Base-by-base conservation (phyloP, 2,113 vertebrate species). In the Apeltes quadracus region DNA sequence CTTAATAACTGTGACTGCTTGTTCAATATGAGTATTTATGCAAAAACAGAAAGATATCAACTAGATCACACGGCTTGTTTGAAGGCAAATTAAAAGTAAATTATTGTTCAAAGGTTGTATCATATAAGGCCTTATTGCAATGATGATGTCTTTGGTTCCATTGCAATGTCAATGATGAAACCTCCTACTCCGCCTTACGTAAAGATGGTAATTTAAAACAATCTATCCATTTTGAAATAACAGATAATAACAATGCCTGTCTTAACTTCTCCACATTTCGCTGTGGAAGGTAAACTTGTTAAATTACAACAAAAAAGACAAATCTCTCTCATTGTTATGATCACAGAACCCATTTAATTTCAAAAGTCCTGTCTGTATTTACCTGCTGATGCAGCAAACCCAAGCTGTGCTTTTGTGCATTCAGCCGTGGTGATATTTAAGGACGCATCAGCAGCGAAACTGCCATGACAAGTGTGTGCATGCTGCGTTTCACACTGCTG, bases 401-500 rank as follows among this genome's bases (percentile, higher is more conserved):
- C 36, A 34, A 34, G 72, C 48, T 58, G 25, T 14, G 13, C 36
- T 39, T 65, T 56, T 76, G n/a, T 67, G 29, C 16, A 38, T 79
- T 68, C 76, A 59, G 54, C 43, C 53, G 62, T 69, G 51, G 57
- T 32, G 82, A 44, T 4, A 41, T 34, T 76, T 57, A 23, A 53
- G 23, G 63, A n/a, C n/a, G 65, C 70, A 74, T 82, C 76, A 88
- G 80, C 69, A 85, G 62, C 55, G 54, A 48, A 85, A 70, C 34
- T 75, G 61, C 57, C 36, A 34, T 27, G 67, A 54, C 87, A 87
- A 61, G 91, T 83, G 79, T 39, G 55, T 54, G 78, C 91, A 89
- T 75, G 84, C 74, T 65, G 75, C 65, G 62, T 80, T 75, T 83
- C 59, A 69, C 77, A 81, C 74, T 25, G 67, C 57, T 63, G 73